Conservation (phyloP, 2,888 invertebrate species). For the Leptopilina drosophilae region DNA sequence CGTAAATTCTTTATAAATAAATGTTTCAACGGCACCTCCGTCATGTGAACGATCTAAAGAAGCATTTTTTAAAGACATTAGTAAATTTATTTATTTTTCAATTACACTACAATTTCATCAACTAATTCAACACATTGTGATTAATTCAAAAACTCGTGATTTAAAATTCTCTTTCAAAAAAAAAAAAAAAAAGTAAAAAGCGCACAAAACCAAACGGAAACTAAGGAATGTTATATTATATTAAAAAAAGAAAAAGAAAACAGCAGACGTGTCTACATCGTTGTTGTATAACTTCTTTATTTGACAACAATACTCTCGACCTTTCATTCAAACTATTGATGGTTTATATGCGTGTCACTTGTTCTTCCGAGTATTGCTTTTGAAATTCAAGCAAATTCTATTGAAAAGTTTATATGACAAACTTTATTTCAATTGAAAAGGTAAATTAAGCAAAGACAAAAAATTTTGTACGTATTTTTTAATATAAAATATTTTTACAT, state of each 20-base stretch:
- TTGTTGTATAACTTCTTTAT: conserved; percentile 30
- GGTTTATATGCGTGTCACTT: conserved; percentile 32
- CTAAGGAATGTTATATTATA: neutral
- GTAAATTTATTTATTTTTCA: neutral
- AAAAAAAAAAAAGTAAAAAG: neutral
- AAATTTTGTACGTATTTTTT: neutral
- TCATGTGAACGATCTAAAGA: conserved; percentile 63
- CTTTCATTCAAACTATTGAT: conserved; percentile 36
- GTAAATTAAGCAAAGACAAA: neutral
- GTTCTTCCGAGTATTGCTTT: conserved; percentile 7
- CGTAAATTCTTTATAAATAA: conserved; percentile 59
- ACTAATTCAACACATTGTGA: neutral
- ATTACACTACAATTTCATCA: neutral
- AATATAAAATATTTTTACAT: too few relatives aligned
- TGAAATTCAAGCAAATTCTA: conserved; percentile 24
- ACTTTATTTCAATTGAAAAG: conserved; percentile 1
- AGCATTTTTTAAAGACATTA: conserved; percentile 20
- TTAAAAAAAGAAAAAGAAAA: neutral
- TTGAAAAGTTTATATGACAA: neutral
- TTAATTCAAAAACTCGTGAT: neutral
- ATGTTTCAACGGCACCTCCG: conserved; percentile 58
- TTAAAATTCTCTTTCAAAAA: neutral
- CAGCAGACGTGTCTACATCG: neutral
- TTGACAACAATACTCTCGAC: conserved; percentile 35
- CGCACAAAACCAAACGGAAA: neutral